Conservation (phyloP, 2,113 vertebrate genomes). For the Glareola pratincola region DNA sequence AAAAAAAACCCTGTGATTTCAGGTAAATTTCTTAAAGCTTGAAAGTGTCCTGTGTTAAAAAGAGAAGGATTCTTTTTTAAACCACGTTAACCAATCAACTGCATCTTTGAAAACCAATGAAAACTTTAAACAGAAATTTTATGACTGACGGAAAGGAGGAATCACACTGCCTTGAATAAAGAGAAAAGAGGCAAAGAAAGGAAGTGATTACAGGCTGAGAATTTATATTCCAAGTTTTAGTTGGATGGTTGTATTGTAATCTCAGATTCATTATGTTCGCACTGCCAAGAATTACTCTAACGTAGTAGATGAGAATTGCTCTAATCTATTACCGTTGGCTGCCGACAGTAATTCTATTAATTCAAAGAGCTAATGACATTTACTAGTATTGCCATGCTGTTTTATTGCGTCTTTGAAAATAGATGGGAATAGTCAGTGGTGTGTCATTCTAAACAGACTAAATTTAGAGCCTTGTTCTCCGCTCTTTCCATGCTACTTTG, state of each 20-base stretch:
- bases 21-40: background rate
- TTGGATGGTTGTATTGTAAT: background rate
- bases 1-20: background rate
- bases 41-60: background rate
- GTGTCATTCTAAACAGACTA: slow-evolving; percentile 26
- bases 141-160: background rate
- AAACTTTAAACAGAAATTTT: background rate
- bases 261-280: slow-evolving; percentile 17
- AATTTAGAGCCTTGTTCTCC: slow-evolving; percentile 1
- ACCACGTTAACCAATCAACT: background rate
- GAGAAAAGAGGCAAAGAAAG: background rate
- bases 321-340: slow-evolving; percentile 12
- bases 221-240: slow-evolving; percentile 6
- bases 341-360: slow-evolving; percentile 57
- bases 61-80: background rate
- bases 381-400: slow-evolving; percentile 22
- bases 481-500: background rate
- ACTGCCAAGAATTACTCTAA: slow-evolving; percentile 35
- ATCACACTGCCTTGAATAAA: background rate
- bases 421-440: background rate
- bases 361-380: slow-evolving; percentile 64
- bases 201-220: background rate
- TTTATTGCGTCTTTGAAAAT: slow-evolving; percentile 37
- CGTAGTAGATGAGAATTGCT: slow-evolving; percentile 25
- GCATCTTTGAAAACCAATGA: background rate